Evolutionary conservation across 2,113 vertebrate species (phyloP), one percentile per base, ranked within the genome.

Genomic region (Podarcis cretensis): DNA sequence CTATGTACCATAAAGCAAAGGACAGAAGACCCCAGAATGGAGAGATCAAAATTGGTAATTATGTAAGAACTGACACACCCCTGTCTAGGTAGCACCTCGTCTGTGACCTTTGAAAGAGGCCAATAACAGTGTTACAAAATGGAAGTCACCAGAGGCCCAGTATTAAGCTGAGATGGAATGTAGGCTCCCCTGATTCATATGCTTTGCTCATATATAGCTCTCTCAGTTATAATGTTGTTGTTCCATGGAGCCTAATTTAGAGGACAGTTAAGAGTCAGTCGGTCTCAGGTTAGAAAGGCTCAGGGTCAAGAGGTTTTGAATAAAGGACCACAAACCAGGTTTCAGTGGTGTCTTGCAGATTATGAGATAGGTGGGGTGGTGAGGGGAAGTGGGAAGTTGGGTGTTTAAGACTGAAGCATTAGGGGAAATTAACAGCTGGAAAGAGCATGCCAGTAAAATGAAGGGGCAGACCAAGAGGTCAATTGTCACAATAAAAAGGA

Each of bases 381-480:
- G 54, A 57, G 43, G n/a, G 27, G 14, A 6, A 48, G 30, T 14
- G 27, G 10, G 78, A 78, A 23, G 40, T 25, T 23, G 43, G 57
- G 20, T 23, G 32, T 75, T 37, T 84, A 88, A 71, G 74, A 89
- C 63, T 84, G n/a, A 65, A 66, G 54, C 68, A 48, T 80, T 81
- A 54, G 57, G 12, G 43, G 43, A 32, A 69, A 68, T 40, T 68
- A 87, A 68, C 63, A 68, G 32, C 6, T 84, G 43, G 63, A 79
- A 79, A 79, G 23, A 37, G 32, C 43, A 30, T 69, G 65, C 37
- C 73, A 84, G 27, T 89, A 68, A 69, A 77, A 68, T 68, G n/a
- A 2, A 69, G 21, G n/a, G 23, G 32, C 1, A 21, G 63, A 30
- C 4, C 32, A 69, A 77, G 23, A n/a, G 35, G n/a, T 20, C n/a